Percentiles rank a stretch among this genome's conserved stretches.
Conservation (phyloP, 2,888 invertebrate genomes). For the Melanargia galathea region DNA sequence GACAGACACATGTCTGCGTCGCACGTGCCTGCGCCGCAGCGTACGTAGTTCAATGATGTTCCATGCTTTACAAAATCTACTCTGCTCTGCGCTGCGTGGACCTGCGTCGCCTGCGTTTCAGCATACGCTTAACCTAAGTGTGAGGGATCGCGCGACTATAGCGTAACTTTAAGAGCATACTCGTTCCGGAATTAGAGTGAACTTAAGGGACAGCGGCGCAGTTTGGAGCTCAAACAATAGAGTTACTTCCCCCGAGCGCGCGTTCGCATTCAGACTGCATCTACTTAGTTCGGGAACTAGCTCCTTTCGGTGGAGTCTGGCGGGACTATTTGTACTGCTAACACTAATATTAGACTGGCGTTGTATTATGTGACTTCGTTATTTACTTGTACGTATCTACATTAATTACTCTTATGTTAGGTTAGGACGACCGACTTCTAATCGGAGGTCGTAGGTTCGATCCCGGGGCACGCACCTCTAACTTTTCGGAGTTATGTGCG, state of each 20-base stretch:
- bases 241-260: conserved; percentile 51
- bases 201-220: conserved; percentile 53
- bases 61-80: too few relatives aligned
- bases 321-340: conserved; percentile 13
- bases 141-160: neutral
- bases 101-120: too few relatives aligned
- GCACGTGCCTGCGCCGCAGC: too few relatives aligned
- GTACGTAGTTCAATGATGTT: too few relatives aligned
- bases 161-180: conserved; percentile 27
- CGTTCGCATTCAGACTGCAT: conserved; percentile 30
- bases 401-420: too few relatives aligned
- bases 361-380: neutral
- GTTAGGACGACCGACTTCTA: too few relatives aligned
- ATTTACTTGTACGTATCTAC: neutral
- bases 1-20: too few relatives aligned
- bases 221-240: conserved; percentile 55
- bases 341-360: conserved; percentile 16
- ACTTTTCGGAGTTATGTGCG: too few relatives aligned
- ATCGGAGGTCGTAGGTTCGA: too few relatives aligned
- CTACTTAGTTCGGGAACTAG: conserved; percentile 32
- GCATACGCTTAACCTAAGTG: too few relatives aligned
- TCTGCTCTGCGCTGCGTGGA: too few relatives aligned
- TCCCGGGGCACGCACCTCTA: too few relatives aligned
- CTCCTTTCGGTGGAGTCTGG: neutral
- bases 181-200: conserved; percentile 67